These are phyloP conservation scores for Episyrphus balteatus DNA, from an alignment of 1,140 invertebrate genomes.

Conservation along the genomic window DNA sequence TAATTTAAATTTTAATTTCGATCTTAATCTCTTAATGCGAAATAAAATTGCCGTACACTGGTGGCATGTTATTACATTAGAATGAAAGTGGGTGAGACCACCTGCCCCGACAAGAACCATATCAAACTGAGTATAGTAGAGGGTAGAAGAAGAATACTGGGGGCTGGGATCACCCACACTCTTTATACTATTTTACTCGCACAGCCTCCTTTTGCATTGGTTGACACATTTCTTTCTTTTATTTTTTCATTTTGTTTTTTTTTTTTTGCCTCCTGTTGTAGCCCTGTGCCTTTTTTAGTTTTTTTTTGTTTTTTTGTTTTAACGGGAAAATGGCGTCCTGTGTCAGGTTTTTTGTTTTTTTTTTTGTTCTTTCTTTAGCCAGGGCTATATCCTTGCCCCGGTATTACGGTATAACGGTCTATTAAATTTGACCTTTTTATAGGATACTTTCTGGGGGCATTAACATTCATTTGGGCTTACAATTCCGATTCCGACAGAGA, in stretches of 20 bases:
- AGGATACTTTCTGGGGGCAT: not conserved
- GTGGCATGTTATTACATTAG: conserved; percentile 16
- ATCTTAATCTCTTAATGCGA: conserved; percentile 36
- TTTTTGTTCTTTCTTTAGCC: not conserved
- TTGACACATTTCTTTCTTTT: not conserved
- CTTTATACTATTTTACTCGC: no score
- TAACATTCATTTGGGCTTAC: no score
- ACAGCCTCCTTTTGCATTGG: not conserved
- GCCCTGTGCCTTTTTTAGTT: not conserved
- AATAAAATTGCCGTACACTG: conserved; percentile 35
- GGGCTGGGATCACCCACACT: no score
- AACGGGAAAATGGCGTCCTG: no score
- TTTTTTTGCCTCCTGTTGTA: not conserved
- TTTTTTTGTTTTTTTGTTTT: no score
- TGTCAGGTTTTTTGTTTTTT: not conserved
- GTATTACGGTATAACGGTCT: no score
- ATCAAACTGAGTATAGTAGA: not conserved
- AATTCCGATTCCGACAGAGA: no score
- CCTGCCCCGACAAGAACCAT: not conserved
- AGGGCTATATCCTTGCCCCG: not conserved
- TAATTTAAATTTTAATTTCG: conserved; percentile 37
- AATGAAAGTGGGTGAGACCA: not conserved
- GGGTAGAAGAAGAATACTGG: not conserved
- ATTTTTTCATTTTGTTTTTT: not conserved
- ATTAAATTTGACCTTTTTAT: conserved; percentile 3